Percentiles rank a stretch among this genome's conserved stretches.
phyloP scores from a whole-genome alignment of 2,888 invertebrate species.

The Drosophila ochracea region DNA sequence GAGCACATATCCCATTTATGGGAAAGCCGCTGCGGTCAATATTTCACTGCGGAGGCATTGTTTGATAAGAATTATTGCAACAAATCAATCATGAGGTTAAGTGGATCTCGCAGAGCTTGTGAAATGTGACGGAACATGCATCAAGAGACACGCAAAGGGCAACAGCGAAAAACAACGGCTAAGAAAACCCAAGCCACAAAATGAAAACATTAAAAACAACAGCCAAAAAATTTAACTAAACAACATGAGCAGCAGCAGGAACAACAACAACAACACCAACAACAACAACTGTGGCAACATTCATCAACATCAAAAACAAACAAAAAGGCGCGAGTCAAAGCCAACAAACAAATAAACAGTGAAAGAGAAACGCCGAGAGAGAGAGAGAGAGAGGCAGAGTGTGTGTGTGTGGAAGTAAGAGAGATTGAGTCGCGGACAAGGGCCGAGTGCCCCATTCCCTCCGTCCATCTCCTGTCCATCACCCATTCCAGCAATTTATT shows the following conservation, averaged over 20 bases:
- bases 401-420: conserved; percentile 9
- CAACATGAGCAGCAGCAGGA: conserved; percentile 38
- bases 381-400: conserved; percentile 3
- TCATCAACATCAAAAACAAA: conserved; percentile 79
- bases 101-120: conserved; percentile 62
- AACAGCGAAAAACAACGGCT: conserved; percentile 11
- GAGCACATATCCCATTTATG: conserved; percentile 36
- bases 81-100: conserved; percentile 77
- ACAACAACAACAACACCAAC: conserved; percentile 39
- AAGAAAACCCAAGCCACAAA: conserved; percentile 57
- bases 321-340: conserved; percentile 74
- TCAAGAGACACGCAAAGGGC: conserved; percentile 73
- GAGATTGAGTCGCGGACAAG: conserved; percentile 14
- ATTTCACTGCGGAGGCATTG: conserved; percentile 65
- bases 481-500: conserved; percentile 54
- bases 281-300: conserved; percentile 74
- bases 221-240: conserved; percentile 50
- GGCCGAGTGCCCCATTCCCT: conserved; percentile 18
- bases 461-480: conserved; percentile 8
- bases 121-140: conserved; percentile 78
- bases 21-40: conserved; percentile 56
- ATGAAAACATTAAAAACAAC: conserved; percentile 74
- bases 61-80: conserved; percentile 81
- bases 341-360: conserved; percentile 54
- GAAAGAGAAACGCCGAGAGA: conserved; percentile 17